Conservation (phyloP, 2,888 invertebrate genomes). For the Girardia tigrina region DNA sequence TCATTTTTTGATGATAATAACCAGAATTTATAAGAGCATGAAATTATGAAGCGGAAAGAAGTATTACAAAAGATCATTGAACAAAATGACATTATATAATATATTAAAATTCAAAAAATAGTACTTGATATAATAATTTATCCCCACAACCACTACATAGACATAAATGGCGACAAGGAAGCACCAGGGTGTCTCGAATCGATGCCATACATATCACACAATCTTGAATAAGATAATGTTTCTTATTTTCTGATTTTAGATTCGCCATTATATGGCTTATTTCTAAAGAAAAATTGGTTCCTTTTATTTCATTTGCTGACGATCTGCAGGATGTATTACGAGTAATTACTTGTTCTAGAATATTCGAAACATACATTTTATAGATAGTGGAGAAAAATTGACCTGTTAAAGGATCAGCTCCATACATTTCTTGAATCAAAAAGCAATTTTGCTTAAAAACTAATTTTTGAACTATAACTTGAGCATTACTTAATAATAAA, state of each 20-base stretch:
- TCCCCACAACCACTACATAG: neutral
- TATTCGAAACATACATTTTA: neutral
- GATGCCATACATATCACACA: slow-evolving; percentile 2
- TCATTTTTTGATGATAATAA: too few relatives aligned
- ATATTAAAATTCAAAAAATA: too few relatives aligned
- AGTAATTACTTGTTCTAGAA: neutral
- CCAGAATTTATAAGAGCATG: too few relatives aligned
- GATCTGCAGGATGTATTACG: neutral
- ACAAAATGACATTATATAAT: too few relatives aligned
- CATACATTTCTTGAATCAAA: slow-evolving; percentile 5
- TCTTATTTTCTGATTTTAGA: neutral
- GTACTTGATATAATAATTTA: slow-evolving; percentile 6
- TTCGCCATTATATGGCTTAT: neutral
- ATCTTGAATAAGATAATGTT: neutral
- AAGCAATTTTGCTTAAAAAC: neutral
- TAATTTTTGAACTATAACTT: neutral
- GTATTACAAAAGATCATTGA: too few relatives aligned
- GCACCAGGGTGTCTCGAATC: neutral
- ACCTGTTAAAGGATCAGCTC: neutral
- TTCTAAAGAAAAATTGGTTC: neutral
- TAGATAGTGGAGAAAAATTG: neutral
- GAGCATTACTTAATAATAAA: neutral
- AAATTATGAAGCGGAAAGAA: too few relatives aligned
- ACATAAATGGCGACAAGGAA: slow-evolving; percentile 18
- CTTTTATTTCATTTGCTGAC: neutral